Conservation (phyloP, 2,888 invertebrate species). For the Andricus quercusramuli region DNA sequence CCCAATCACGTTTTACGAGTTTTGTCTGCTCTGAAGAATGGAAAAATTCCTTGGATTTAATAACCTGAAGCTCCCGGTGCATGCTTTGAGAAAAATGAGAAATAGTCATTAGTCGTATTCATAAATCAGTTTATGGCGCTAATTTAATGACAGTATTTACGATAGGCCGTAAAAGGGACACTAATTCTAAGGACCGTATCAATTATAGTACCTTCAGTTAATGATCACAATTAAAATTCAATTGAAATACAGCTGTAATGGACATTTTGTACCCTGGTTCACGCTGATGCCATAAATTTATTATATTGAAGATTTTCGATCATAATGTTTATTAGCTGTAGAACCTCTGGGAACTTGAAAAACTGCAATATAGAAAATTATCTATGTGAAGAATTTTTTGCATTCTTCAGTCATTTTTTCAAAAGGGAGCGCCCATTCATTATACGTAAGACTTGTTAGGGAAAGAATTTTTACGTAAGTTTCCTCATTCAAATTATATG, state of each 20-base stretch:
- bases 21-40: background rate
- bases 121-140: constrained; percentile 35
- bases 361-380: background rate
- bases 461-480: no score
- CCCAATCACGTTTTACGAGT: constrained; percentile 24
- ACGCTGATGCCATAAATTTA: background rate
- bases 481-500: no score
- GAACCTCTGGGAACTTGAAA: background rate
- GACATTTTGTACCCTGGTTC: background rate
- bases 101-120: constrained; percentile 21
- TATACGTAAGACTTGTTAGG: no score
- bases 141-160: constrained; percentile 35
- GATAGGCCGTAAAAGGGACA: constrained; percentile 25
- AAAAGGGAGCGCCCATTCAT: no score
- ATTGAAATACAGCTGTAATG: background rate
- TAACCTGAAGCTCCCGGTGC: background rate
- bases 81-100: background rate
- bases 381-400: no score
- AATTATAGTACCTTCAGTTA: constrained; percentile 20
- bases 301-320: background rate
- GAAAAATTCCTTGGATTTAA: constrained; percentile 15
- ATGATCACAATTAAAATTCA: constrained; percentile 8
- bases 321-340: background rate
- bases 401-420: no score
- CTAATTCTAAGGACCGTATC: constrained; percentile 27